A percentile compares a stretch with the other conserved stretches of the same genome.
Evolutionary conservation across 2,113 vertebrate species (phyloP).

Genomic region (Enhydra lutris): DNA sequence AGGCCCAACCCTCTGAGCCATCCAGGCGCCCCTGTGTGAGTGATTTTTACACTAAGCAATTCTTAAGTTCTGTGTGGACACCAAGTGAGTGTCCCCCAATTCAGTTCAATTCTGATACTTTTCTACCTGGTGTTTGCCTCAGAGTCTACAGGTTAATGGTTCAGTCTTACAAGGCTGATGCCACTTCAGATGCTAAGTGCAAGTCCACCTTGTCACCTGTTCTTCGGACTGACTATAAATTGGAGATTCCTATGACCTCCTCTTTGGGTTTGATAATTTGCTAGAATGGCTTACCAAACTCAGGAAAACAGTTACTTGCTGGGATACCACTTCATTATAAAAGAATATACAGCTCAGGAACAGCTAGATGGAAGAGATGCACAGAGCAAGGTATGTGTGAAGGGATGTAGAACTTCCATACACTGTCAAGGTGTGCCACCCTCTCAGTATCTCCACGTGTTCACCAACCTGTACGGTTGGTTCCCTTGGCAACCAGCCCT

Average conservation of each 20-base stretch:
- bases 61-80: background rate
- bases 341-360: background rate
- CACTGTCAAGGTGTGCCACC: background rate
- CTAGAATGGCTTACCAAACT: background rate
- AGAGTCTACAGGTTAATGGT: background rate
- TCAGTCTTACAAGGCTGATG: background rate
- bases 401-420: background rate
- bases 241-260: background rate
- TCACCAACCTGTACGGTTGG: background rate
- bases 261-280: background rate
- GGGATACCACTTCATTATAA: background rate
- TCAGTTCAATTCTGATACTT: background rate
- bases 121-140: background rate
- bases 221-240: background rate
- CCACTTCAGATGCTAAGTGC: background rate
- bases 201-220: background rate
- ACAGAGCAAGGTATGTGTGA: background rate
- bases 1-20: no score
- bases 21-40: background rate
- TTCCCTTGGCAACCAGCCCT: no score
- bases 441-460: background rate
- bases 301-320: background rate
- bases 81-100: background rate
- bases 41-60: background rate
- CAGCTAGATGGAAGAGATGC: background rate